These are phyloP conservation scores for Netelia inedita DNA, from an alignment of 2,888 invertebrate genomes.

Conservation along the genomic window DNA sequence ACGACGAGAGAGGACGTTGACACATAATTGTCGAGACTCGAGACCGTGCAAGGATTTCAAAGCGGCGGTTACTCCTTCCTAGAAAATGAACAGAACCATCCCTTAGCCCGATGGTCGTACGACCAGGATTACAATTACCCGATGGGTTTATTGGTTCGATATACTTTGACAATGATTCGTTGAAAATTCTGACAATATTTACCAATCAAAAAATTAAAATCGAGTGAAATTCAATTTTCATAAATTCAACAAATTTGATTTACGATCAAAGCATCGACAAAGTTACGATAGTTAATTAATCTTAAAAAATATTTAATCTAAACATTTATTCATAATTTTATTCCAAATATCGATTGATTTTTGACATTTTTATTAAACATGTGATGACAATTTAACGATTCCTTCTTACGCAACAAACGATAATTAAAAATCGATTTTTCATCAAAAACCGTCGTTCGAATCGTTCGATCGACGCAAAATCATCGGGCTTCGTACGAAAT, in stretches of 20 bases:
- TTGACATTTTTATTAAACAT: too few relatives aligned
- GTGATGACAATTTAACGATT: neutral
- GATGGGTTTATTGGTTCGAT: constrained; percentile 44
- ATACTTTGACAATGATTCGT: neutral
- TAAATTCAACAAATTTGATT: neutral
- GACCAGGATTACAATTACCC: neutral
- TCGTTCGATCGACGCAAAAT: neutral
- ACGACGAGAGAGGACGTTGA: constrained; percentile 16
- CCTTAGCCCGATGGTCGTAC: neutral
- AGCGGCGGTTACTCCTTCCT: constrained; percentile 43
- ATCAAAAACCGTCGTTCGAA: neutral
- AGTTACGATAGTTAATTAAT: neutral
- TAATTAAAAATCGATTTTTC: neutral
- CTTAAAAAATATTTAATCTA: neutral
- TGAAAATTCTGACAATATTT: neutral
- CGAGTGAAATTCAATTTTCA: neutral
- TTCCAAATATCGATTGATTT: too few relatives aligned
- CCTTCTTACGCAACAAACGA: neutral
- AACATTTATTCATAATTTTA: too few relatives aligned
- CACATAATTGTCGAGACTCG: constrained; percentile 40
- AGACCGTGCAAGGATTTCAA: constrained; percentile 44
- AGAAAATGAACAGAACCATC: constrained; percentile 39
- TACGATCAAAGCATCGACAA: too few relatives aligned
- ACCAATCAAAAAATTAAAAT: constrained; percentile 2
- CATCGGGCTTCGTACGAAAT: constrained; percentile 57